Evolutionary conservation across 2,113 vertebrate genomes (phyloP), one percentile per base, ranked within the genome.

Genomic region (Paraplagusia blochii): DNA sequence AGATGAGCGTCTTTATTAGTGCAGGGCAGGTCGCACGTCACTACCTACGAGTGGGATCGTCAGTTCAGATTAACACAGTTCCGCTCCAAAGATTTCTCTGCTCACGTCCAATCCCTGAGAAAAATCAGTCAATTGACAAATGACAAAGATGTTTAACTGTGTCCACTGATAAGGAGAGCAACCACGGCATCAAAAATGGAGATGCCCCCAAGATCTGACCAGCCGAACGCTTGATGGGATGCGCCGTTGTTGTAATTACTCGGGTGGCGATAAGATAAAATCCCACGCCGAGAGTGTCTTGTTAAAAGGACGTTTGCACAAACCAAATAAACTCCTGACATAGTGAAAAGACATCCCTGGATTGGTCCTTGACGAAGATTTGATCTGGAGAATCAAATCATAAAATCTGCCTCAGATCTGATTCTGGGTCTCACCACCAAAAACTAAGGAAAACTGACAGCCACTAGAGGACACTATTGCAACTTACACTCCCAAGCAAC

Each of bases 161-260:
- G 52, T 69, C 36, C 1, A 11, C 63, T 67, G 72, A 76, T 86
- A 82, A 71, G 72, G 52, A 45, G 19, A 13, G 81, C 82, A 80
- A 57, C 83, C 74, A 78, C 79, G 74, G 77, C 16, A 44, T 85
- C 63, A 34, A 46, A n/a, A 46, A 58, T 54, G 43, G 53, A 66
- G 63, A 42, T 29, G 51, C 45, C 54, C 22, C 44, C 15, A 47
- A 71, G 59, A 54, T 52, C 58, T 63, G 54, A 69, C 57, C 44
- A 44, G 15, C 39, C 38, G 45, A 58, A 71, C 63, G 19, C 73
- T 69, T 54, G 38, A 58, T 61, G 53, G 66, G 61, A 18, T 16
- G 47, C 61, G 17, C 13, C 42, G 17, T 58, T 61, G 57, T 39
- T 47, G 42, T 44, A 52, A 42, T 63, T 59, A 67, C 58, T 64